Conservation (phyloP, 2,888 invertebrate species). For the Nycteola revayana region DNA sequence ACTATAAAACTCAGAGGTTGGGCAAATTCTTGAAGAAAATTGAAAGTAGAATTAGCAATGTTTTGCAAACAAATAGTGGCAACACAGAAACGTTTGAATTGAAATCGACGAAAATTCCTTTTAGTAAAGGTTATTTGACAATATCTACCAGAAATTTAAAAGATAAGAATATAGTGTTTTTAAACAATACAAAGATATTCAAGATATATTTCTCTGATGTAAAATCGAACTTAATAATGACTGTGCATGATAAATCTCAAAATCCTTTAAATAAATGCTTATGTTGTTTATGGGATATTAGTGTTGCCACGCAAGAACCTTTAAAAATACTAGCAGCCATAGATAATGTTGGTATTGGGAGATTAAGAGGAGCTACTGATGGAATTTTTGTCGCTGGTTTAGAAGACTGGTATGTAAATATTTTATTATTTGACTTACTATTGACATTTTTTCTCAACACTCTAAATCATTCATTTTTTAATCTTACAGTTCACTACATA, state of each 20-base stretch:
- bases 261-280: constrained; percentile 41
- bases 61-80: constrained; percentile 52
- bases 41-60: constrained; percentile 52
- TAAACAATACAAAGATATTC: constrained; percentile 49
- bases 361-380: constrained; percentile 53
- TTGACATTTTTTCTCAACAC: background rate
- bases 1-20: constrained; percentile 46
- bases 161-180: constrained; percentile 36
- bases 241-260: constrained; percentile 48
- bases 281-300: constrained; percentile 66
- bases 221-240: constrained; percentile 56
- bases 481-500: constrained; percentile 64
- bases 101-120: constrained; percentile 50
- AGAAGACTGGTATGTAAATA: constrained; percentile 57
- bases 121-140: constrained; percentile 58
- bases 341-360: constrained; percentile 55
- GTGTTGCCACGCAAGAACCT: constrained; percentile 54
- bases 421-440: background rate
- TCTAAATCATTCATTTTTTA: too few relatives aligned
- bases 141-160: constrained; percentile 43
- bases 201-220: constrained; percentile 53
- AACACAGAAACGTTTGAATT: constrained; percentile 42
- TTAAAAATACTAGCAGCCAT: constrained; percentile 59
- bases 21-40: constrained; percentile 60
- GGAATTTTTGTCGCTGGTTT: constrained; percentile 66